Evolutionary conservation across 2,888 invertebrate species (phyloP).

Genomic region (Omphaloscelis lunosa): DNA sequence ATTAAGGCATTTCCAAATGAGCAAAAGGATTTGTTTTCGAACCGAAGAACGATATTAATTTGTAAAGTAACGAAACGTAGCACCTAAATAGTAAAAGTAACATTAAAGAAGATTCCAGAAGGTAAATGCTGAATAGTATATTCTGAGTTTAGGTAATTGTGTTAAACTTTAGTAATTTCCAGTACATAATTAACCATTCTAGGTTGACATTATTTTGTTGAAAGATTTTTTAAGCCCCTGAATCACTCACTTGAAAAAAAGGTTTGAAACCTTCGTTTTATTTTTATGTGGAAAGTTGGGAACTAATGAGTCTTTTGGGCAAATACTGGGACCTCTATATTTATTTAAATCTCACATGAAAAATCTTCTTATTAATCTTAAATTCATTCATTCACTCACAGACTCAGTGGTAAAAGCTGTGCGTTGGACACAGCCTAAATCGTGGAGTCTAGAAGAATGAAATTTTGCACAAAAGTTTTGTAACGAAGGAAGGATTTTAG

Average conservation of each 20-base stretch:
- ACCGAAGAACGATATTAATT: constrained; percentile 35
- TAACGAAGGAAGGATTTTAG: not conserved
- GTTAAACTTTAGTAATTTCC: constrained; percentile 39
- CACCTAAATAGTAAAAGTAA: constrained; percentile 4
- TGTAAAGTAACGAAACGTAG: constrained; percentile 4
- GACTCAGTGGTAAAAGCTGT: not conserved
- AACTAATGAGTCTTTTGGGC: not conserved
- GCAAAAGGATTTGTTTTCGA: constrained; percentile 47
- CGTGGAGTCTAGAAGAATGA: not conserved
- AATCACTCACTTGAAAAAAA: not conserved
- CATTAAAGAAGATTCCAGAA: constrained; percentile 26
- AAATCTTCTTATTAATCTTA: not conserved
- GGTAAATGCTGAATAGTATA: constrained; percentile 18
- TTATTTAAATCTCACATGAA: not conserved
- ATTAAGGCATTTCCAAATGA: constrained; percentile 31
- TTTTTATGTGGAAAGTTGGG: not conserved
- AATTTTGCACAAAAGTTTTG: not conserved
- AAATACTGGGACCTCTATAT: not conserved
- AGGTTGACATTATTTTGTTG: constrained; percentile 3
- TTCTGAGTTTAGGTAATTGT: constrained; percentile 3
- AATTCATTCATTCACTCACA: not conserved
- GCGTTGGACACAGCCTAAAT: not conserved
- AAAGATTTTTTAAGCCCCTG: not conserved
- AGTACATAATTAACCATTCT: constrained; percentile 11
- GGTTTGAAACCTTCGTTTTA: not conserved